A percentile compares a stretch with the other conserved stretches of the same genome.
Evolutionary conservation across 1,140 invertebrate genomes (phyloP).

Genomic region (Agraylea sexmaculata): DNA sequence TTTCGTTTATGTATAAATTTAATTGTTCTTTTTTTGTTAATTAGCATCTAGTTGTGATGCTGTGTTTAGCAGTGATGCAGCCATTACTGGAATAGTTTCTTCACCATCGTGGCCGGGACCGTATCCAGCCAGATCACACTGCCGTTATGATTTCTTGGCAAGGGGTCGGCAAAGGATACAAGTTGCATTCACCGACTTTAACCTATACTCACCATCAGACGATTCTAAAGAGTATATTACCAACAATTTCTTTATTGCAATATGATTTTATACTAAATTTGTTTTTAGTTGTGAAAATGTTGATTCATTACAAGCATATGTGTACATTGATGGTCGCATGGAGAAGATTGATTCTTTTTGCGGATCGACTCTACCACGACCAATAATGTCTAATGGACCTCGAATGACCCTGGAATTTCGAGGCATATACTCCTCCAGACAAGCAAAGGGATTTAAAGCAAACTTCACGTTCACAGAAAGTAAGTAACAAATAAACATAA

Average conservation of each 20-base stretch:
- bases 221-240: slow-evolving; percentile 47
- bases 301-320: slow-evolving; percentile 65
- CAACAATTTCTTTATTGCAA: neutral
- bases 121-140: slow-evolving; percentile 61
- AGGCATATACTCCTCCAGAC: slow-evolving; percentile 55
- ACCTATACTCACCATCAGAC: slow-evolving; percentile 43
- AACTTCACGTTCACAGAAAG: slow-evolving; percentile 80
- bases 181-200: slow-evolving; percentile 66
- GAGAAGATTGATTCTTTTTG: slow-evolving; percentile 77
- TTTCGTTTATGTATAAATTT: neutral
- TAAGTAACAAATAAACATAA: slow-evolving; percentile 42
- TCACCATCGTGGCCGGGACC: slow-evolving; percentile 65
- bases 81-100: slow-evolving; percentile 66
- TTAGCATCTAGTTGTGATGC: slow-evolving; percentile 65
- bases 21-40: neutral
- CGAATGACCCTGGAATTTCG: slow-evolving; percentile 71
- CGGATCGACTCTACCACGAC: slow-evolving; percentile 61
- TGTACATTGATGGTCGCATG: slow-evolving; percentile 64
- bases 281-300: slow-evolving; percentile 61
- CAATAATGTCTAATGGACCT: slow-evolving; percentile 82
- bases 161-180: slow-evolving; percentile 67
- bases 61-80: slow-evolving; percentile 63
- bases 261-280: slow-evolving; percentile 10
- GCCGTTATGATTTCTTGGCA: slow-evolving; percentile 75
- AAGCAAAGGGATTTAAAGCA: slow-evolving; percentile 72